Conservation (phyloP, 2,113 vertebrate species). For the Leptosomus discolor region DNA sequence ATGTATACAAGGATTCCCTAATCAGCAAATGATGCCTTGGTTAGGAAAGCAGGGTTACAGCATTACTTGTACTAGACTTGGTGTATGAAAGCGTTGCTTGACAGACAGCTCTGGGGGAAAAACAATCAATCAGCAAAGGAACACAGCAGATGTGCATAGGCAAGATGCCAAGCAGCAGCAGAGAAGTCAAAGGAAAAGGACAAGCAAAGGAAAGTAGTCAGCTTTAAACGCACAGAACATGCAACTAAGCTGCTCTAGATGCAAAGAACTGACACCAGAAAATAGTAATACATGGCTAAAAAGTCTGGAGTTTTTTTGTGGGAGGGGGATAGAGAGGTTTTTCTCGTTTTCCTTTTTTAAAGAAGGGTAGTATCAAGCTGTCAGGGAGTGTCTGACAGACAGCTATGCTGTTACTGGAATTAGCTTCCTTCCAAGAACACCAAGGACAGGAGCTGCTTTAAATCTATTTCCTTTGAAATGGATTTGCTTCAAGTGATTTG, state of each 20-base stretch:
- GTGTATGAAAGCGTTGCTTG: neutral
- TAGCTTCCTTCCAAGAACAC: neutral
- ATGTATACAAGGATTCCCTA: neutral
- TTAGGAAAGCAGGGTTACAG: neutral
- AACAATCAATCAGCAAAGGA: neutral
- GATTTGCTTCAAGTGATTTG: neutral
- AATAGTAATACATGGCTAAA: neutral
- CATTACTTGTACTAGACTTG: neutral
- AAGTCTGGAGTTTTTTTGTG: neutral
- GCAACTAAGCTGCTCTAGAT: neutral
- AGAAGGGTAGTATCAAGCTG: neutral
- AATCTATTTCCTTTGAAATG: neutral
- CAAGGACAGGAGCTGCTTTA: neutral
- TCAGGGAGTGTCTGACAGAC: neutral
- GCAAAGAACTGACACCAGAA: neutral
- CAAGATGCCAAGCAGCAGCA: neutral
- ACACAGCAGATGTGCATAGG: neutral
- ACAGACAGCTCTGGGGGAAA: neutral
- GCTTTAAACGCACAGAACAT: neutral
- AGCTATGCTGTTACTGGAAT: neutral
- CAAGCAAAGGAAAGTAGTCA: neutral
- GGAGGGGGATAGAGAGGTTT: neutral
- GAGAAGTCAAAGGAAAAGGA: neutral
- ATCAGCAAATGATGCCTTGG: neutral
- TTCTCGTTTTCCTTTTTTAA: neutral